phyloP scores from a whole-genome alignment of 2,888 invertebrate genomes.

The Eilema griseolum region DNA sequence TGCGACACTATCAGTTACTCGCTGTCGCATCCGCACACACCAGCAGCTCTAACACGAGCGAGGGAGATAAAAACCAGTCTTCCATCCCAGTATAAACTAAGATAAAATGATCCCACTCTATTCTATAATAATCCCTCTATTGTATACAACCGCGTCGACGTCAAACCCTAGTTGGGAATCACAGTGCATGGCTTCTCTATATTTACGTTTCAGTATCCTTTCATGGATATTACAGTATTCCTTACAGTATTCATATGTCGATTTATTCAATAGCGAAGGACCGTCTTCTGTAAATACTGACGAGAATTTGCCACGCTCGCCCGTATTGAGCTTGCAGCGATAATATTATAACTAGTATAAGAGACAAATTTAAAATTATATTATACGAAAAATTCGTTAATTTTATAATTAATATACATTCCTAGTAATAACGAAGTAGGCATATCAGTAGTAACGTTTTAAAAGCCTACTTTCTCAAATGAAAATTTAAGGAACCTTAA shows the following conservation, averaged over 20 bases:
- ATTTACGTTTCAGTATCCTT: background rate
- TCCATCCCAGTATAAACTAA: background rate
- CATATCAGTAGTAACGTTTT: conserved; percentile 30
- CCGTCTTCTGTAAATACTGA: background rate
- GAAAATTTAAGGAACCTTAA: conserved; percentile 16
- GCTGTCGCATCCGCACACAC: conserved; percentile 14
- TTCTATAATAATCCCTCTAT: background rate
- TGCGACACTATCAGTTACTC: conserved; percentile 6
- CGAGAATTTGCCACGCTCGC: conserved; percentile 9
- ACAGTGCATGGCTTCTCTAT: background rate
- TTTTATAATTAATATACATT: conserved; percentile 20
- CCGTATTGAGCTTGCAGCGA: conserved; percentile 26
- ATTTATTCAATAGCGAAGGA: background rate
- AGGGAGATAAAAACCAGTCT: conserved; percentile 16
- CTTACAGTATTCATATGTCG: background rate
- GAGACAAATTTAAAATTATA: conserved; percentile 53
- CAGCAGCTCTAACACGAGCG: conserved; percentile 8
- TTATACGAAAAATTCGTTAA: conserved; percentile 18
- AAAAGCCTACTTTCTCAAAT: conserved; percentile 35
- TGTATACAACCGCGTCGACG: background rate
- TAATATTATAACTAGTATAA: conserved; percentile 46
- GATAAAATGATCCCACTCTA: conserved; percentile 7
- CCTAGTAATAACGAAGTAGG: conserved; percentile 30
- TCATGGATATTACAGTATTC: background rate
- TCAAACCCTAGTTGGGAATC: background rate